Conservation (phyloP, 2,888 invertebrate genomes). For the Dynastes hyllus region DNA sequence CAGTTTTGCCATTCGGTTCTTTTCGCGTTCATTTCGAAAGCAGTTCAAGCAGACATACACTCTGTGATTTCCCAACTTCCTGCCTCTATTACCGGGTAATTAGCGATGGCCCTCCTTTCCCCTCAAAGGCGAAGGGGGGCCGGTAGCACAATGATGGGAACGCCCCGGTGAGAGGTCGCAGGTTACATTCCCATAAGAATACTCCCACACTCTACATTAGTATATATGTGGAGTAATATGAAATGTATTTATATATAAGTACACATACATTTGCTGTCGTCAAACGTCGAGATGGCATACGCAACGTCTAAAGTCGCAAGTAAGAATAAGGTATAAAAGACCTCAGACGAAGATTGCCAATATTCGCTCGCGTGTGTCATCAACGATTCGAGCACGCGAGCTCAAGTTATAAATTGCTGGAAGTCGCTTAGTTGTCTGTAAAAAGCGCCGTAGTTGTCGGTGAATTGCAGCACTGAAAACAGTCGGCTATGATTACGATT, state of each 20-base stretch:
- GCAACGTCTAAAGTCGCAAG: conserved; percentile 42
- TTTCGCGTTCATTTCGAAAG: conserved; percentile 50
- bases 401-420: conserved; percentile 36
- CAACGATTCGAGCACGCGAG: conserved; percentile 35
- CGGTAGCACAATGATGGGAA: conserved; percentile 71
- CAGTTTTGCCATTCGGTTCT: conserved; percentile 48
- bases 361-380: conserved; percentile 45
- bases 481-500: conserved; percentile 35
- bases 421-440: conserved; percentile 28
- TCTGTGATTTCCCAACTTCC: conserved; percentile 69
- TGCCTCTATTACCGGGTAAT: conserved; percentile 71
- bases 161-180: conserved; percentile 70
- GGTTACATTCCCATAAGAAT: conserved; percentile 72
- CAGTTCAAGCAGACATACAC: conserved; percentile 49
- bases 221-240: conserved; percentile 57
- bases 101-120: conserved; percentile 63
- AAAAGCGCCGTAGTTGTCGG: conserved; percentile 43
- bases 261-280: not conserved
- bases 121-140: conserved; percentile 56
- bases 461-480: conserved; percentile 22
- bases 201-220: conserved; percentile 71
- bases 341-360: conserved; percentile 26
- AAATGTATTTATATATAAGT: conserved; percentile 29
- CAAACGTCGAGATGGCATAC: conserved; percentile 25
- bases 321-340: conserved; percentile 9